Conservation (phyloP, 2,888 invertebrate genomes). For the Lingula anatina region DNA sequence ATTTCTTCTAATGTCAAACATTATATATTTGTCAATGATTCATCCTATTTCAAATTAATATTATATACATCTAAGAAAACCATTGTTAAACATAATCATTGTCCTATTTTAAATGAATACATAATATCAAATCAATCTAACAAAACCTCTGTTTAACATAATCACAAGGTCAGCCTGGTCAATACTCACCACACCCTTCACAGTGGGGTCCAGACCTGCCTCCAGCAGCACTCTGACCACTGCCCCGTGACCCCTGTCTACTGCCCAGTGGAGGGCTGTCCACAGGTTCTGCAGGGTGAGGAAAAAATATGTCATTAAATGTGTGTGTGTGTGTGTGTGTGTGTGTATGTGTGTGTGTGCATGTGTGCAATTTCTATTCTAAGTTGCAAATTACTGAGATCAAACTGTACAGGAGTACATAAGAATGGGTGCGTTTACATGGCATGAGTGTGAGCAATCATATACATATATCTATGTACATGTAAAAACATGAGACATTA, state of each 20-base stretch:
- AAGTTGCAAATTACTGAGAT: too few species aligned
- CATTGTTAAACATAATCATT: too few species aligned
- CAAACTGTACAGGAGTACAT: neutral
- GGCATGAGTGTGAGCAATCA: too few species aligned
- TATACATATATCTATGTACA: too few species aligned
- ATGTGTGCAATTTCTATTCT: too few species aligned
- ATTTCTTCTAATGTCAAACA: neutral
- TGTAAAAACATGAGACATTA: neutral
- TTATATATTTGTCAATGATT: too few species aligned
- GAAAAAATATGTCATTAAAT: neutral
- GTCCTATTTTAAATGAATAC: neutral
- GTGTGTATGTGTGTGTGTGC: too few species aligned
- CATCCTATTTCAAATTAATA: too few species aligned
- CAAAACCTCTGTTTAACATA: neutral
- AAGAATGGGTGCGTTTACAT: too few species aligned
- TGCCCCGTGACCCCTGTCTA: constrained; percentile 43
- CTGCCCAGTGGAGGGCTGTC: constrained; percentile 53
- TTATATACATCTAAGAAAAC: too few species aligned
- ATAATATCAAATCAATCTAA: neutral
- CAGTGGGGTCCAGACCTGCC: constrained; percentile 42
- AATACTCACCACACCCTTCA: constrained; percentile 32
- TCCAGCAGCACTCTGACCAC: constrained; percentile 43
- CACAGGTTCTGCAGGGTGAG: constrained; percentile 39
- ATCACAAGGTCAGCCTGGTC: neutral
- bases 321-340: too few species aligned